A percentile compares a stretch with the other conserved stretches of the same genome.
Evolutionary conservation across 1,140 invertebrate genomes (phyloP).

Genomic region (Drosophila lacertosa): DNA sequence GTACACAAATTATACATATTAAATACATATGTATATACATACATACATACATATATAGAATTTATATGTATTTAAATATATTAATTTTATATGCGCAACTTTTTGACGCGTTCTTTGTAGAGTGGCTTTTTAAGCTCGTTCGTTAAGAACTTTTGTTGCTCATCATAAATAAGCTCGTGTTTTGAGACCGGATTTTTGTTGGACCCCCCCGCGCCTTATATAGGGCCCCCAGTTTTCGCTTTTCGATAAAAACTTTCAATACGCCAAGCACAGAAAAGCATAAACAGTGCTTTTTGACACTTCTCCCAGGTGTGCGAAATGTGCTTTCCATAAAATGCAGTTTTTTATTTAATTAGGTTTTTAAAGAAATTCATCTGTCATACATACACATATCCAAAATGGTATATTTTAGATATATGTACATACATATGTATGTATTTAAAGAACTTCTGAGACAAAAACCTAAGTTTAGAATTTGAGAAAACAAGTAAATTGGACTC

Average conservation of each 20-base stretch:
- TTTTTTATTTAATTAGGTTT: neutral
- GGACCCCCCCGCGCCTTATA: neutral
- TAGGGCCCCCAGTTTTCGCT: constrained; percentile 35
- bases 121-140: constrained; percentile 35
- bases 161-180: constrained; percentile 33
- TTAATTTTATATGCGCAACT: neutral
- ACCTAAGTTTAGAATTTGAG: too few species aligned
- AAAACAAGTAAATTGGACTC: too few species aligned
- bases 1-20: constrained; percentile 3
- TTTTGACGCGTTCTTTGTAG: constrained; percentile 2
- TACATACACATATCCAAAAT: too few species aligned
- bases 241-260: constrained; percentile 77
- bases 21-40: neutral
- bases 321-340: constrained; percentile 45
- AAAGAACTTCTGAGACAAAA: too few species aligned
- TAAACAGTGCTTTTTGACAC: constrained; percentile 62
- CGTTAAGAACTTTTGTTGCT: constrained; percentile 29
- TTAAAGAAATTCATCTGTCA: too few species aligned
- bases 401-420: too few species aligned
- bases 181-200: constrained; percentile 24
- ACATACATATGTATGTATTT: too few species aligned
- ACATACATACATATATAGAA: neutral
- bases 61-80: constrained; percentile 6
- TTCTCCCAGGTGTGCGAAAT: constrained; percentile 5
- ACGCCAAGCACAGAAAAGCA: constrained; percentile 71